These are phyloP conservation scores for Stenichneumon culpator DNA, from an alignment of 2,888 invertebrate species.

Conservation along the genomic window DNA sequence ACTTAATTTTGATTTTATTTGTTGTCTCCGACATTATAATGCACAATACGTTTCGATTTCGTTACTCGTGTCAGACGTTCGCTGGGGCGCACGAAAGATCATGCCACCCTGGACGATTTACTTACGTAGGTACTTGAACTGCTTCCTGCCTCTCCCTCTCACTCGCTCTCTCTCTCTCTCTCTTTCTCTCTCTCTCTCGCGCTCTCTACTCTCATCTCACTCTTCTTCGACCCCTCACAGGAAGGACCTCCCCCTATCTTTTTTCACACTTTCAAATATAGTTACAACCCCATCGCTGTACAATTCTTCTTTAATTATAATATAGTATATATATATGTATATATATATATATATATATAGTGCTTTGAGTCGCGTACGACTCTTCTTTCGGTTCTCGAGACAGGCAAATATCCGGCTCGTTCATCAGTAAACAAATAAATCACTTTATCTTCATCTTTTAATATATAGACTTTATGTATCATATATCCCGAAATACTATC, in stretches of 20 bases:
- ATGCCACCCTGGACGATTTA: conserved; percentile 62
- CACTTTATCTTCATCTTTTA: conserved; percentile 59
- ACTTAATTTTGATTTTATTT: conserved; percentile 81
- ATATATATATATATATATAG: conserved; percentile 42
- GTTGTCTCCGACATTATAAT: conserved; percentile 76
- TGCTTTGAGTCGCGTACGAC: conserved; percentile 56
- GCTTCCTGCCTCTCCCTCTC: conserved; percentile 30
- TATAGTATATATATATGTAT: conserved; percentile 41
- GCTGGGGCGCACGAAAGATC: conserved; percentile 42
- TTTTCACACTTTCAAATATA: conserved; percentile 59
- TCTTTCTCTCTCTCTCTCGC: conserved; percentile 19
- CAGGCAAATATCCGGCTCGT: conserved; percentile 52
- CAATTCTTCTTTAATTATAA: conserved; percentile 63
- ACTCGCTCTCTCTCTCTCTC: conserved; percentile 17
- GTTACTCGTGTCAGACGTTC: conserved; percentile 65
- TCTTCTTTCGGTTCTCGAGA: conserved; percentile 51
- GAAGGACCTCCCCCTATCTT: conserved; percentile 28
- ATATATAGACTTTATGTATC: conserved; percentile 54
- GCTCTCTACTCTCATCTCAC: conserved; percentile 37
- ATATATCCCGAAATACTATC: conserved; percentile 75
- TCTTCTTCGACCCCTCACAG: conserved; percentile 26
- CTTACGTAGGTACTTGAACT: conserved; percentile 68
- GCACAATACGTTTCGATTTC: conserved; percentile 76
- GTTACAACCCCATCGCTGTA: conserved; percentile 61
- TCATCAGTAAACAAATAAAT: conserved; percentile 72